Evolutionary conservation across 2,113 vertebrate species (phyloP).

Genomic region (Entelurus aequoreus): DNA sequence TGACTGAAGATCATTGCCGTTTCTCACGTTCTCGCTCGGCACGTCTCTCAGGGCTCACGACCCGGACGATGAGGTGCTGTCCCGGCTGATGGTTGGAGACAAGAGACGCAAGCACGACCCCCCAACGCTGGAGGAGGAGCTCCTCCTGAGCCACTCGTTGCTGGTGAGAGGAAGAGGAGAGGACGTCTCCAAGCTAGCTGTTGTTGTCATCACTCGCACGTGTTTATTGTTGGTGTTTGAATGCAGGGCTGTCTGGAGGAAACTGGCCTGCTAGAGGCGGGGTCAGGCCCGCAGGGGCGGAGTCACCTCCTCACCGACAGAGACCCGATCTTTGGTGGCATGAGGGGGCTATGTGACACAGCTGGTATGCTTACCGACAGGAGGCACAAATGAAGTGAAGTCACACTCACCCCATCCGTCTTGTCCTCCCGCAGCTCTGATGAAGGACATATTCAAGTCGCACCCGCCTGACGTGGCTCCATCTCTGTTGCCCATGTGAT

Average conservation of each 20-base stretch:
- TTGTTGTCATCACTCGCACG: not conserved
- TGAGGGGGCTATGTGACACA: slow-evolving; percentile 53
- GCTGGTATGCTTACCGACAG: not conserved
- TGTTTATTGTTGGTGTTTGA: not conserved
- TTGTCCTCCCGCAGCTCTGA: slow-evolving; percentile 55
- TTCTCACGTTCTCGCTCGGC: not conserved
- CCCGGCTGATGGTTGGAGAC: slow-evolving; percentile 34
- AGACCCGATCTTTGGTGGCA: slow-evolving; percentile 66
- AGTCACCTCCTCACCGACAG: slow-evolving; percentile 69
- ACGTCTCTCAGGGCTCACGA: slow-evolving; percentile 36
- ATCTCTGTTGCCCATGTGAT: slow-evolving; percentile 47
- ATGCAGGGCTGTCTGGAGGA: slow-evolving; percentile 56
- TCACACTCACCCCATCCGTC: no score
- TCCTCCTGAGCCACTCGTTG: slow-evolving; percentile 51
- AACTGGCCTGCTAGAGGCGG: slow-evolving; percentile 38
- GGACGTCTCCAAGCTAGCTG: not conserved
- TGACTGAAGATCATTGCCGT: not conserved
- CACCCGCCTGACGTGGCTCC: slow-evolving; percentile 43
- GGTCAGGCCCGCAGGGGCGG: slow-evolving; percentile 1
- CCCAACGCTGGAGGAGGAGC: slow-evolving; percentile 48
- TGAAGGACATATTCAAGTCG: slow-evolving; percentile 53
- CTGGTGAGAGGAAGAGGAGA: slow-evolving; percentile 45
- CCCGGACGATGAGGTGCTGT: slow-evolving; percentile 34
- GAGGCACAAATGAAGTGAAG: no score
- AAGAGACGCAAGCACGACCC: slow-evolving; percentile 53